Conservation (phyloP, 2,797 vertebrate species). For the Onychomys arenicola region DNA sequence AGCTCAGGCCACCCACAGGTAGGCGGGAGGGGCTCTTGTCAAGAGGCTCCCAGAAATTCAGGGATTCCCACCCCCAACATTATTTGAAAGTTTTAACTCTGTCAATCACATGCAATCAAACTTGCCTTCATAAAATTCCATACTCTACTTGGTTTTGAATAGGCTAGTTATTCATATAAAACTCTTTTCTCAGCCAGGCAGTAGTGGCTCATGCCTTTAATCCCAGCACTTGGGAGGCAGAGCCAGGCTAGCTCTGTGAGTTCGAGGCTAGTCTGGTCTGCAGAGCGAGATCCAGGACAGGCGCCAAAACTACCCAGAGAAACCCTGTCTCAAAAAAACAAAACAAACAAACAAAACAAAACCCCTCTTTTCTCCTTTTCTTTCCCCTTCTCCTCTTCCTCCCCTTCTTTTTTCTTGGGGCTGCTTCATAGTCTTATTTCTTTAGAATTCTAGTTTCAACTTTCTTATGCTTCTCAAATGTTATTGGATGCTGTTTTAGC, state of each 20-base stretch:
- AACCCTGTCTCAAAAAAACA: no score
- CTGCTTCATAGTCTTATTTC: constrained; percentile 9
- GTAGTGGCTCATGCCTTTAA: no score
- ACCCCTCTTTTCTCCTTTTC: not conserved
- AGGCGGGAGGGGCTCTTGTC: not conserved
- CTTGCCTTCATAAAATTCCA: constrained; percentile 61
- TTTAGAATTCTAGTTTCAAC: not conserved
- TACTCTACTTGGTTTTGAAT: constrained; percentile 51
- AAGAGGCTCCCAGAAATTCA: constrained; percentile 62
- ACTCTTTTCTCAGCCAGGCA: not conserved
- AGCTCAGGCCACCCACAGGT: constrained; percentile 63
- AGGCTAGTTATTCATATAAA: constrained; percentile 27
- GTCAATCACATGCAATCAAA: constrained; percentile 52
- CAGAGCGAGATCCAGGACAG: no score
- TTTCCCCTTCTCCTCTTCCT: not conserved
- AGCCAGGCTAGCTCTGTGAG: no score
- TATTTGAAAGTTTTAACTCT: constrained; percentile 72
- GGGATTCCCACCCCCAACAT: constrained; percentile 44
- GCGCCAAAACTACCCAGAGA: no score
- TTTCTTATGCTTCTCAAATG: not conserved
- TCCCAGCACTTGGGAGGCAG: no score
- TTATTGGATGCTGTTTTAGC: not conserved
- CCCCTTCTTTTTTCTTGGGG: not conserved
- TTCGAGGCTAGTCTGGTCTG: no score
- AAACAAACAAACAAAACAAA: no score